A percentile compares a stretch with the other conserved stretches of the same genome.
Conservation (phyloP, 2,888 invertebrate genomes). For the Caradrina kadenii region DNA sequence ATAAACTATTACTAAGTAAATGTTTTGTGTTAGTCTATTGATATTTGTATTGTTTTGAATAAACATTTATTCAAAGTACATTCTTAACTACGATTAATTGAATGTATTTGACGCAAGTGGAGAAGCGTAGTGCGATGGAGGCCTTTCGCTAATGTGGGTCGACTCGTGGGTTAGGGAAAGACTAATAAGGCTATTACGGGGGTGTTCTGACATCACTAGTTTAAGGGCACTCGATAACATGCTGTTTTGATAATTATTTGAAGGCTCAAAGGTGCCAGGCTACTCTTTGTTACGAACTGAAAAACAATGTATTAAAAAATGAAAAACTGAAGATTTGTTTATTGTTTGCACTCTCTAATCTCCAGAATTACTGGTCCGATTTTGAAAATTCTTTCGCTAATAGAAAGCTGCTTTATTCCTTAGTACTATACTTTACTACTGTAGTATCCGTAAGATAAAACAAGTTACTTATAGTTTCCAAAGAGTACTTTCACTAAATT, state of each 20-base stretch:
- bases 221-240: slow-evolving; percentile 4
- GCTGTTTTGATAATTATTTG: slow-evolving; percentile 4
- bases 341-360: too few relatives aligned
- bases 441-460: too few relatives aligned
- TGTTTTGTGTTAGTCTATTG: slow-evolving; percentile 63
- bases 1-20: slow-evolving; percentile 70
- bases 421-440: too few relatives aligned
- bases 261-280: background rate
- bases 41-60: slow-evolving; percentile 58
- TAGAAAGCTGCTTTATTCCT: too few relatives aligned
- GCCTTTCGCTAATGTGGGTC: slow-evolving; percentile 30
- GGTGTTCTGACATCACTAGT: slow-evolving; percentile 23
- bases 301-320: background rate
- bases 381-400: too few relatives aligned
- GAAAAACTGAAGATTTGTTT: too few relatives aligned
- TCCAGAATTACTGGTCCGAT: background rate
- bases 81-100: slow-evolving; percentile 61
- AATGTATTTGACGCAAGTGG: slow-evolving; percentile 59
- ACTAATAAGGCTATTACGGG: slow-evolving; percentile 14
- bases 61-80: slow-evolving; percentile 58
- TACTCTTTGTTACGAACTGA: background rate
- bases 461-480: too few relatives aligned
- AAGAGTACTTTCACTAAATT: too few relatives aligned
- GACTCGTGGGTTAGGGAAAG: slow-evolving; percentile 8
- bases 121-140: slow-evolving; percentile 49